These are phyloP conservation scores for Pegea sp. DNA, from an alignment of 23 tunicate species.

Conservation along the genomic window DNA sequence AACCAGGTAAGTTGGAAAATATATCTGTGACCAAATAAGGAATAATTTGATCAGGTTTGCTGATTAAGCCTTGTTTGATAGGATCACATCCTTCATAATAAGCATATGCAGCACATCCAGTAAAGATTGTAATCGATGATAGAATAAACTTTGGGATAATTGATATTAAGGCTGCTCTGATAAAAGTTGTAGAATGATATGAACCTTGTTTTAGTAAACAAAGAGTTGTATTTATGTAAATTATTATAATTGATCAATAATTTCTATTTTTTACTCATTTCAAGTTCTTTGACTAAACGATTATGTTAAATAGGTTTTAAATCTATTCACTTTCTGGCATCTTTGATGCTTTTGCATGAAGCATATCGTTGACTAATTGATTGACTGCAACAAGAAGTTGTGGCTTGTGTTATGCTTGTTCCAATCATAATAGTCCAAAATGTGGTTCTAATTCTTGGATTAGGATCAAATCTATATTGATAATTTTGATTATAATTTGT, in stretches of 20 bases:
- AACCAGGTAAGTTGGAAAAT: slow-evolving; percentile 2
- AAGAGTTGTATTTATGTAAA: not conserved
- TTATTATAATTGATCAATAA: not conserved
- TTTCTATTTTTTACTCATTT: too few species aligned
- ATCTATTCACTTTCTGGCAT: slow-evolving; percentile 1
- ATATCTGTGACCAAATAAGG: slow-evolving; percentile 4
- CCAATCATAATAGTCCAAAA: slow-evolving; percentile 21
- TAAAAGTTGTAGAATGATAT: not conserved
- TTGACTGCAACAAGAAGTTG: not conserved
- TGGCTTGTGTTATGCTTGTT: not conserved
- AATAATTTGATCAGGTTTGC: slow-evolving; percentile 6
- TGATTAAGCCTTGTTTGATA: not conserved
- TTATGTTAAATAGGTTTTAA: too few species aligned
- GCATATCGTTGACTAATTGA: not conserved
- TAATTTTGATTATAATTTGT: too few species aligned
- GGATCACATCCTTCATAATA: slow-evolving; percentile 12
- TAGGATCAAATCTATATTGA: slow-evolving; percentile 20
- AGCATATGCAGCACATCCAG: slow-evolving; percentile 7
- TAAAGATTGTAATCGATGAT: not conserved
- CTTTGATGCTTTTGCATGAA: not conserved
- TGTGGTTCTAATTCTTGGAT: slow-evolving; percentile 13
- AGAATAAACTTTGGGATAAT: not conserved
- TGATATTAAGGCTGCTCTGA: not conserved
- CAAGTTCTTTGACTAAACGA: too few species aligned
- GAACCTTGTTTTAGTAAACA: not conserved